These are phyloP conservation scores for Puffinus mauretanicus DNA, from an alignment of 2,113 vertebrate species.

Conservation along the genomic window DNA sequence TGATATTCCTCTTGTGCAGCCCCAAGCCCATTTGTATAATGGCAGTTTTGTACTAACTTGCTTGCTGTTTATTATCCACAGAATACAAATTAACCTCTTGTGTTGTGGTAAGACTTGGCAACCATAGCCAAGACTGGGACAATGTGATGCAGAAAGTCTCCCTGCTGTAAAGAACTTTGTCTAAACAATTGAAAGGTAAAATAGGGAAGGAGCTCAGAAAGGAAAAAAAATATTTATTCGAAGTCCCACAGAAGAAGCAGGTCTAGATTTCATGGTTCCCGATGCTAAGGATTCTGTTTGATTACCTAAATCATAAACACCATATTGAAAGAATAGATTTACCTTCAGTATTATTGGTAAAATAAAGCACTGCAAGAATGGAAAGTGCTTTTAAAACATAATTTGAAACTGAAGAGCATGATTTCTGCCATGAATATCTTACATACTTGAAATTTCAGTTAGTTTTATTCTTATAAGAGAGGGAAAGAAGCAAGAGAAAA, in stretches of 20 bases:
- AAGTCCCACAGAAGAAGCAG: not conserved
- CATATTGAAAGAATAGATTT: not conserved
- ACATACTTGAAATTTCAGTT: not conserved
- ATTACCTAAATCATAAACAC: not conserved
- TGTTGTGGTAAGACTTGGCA: not conserved
- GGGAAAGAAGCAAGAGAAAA: not conserved
- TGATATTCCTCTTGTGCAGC: not conserved
- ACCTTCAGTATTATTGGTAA: not conserved
- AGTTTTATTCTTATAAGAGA: constrained; percentile 20
- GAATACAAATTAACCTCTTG: not conserved
- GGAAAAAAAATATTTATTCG: not conserved
- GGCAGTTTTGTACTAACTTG: not conserved
- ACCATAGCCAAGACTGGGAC: not conserved
- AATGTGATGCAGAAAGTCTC: not conserved
- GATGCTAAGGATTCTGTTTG: not conserved
- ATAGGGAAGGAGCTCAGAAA: not conserved
- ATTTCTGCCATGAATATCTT: not conserved
- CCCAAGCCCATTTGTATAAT: not conserved
- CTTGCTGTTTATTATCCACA: not conserved
- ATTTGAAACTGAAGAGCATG: not conserved
- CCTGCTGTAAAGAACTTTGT: not conserved
- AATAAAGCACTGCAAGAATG: not conserved
- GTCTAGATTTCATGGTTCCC: not conserved
- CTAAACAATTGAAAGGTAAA: not conserved
- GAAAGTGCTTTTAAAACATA: not conserved